Evolutionary conservation across 2,888 invertebrate genomes (phyloP).

Genomic region (Diplolepis rosae): DNA sequence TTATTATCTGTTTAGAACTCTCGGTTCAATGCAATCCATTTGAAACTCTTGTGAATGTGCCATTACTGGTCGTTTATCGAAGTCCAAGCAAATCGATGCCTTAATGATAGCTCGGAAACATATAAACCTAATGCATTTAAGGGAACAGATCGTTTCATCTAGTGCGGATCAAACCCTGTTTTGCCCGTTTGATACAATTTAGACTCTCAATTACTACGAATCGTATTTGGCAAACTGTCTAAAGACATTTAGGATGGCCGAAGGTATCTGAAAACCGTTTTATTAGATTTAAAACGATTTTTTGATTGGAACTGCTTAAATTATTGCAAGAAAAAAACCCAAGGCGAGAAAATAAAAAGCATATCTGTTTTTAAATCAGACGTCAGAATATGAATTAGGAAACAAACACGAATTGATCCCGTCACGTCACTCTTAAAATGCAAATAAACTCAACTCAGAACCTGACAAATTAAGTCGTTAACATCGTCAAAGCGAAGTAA

Average conservation of each 20-base stretch:
- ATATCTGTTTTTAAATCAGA: background rate
- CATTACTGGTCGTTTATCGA: slow-evolving; percentile 30
- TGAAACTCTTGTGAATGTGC: slow-evolving; percentile 15
- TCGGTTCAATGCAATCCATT: slow-evolving; percentile 5
- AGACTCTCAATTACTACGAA: slow-evolving; percentile 7
- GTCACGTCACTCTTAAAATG: background rate
- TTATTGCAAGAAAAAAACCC: background rate
- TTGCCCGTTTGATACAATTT: background rate
- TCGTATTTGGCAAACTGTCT: background rate
- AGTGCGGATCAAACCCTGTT: slow-evolving; percentile 14
- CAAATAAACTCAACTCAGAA: background rate
- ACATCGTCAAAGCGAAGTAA: background rate
- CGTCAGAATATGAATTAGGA: background rate
- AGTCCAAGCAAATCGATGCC: slow-evolving; percentile 26
- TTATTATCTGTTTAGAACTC: slow-evolving; percentile 1
- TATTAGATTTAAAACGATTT: background rate
- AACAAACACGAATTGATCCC: background rate
- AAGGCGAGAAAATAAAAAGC: background rate
- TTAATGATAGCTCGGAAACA: slow-evolving; percentile 28
- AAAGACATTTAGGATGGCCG: background rate
- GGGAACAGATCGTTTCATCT: slow-evolving; percentile 27
- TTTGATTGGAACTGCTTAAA: background rate
- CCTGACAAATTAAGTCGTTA: background rate
- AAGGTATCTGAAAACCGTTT: background rate
- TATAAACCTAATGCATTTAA: slow-evolving; percentile 3